phyloP scores from a whole-genome alignment of 2,113 vertebrate species.

The Proteles cristata region DNA sequence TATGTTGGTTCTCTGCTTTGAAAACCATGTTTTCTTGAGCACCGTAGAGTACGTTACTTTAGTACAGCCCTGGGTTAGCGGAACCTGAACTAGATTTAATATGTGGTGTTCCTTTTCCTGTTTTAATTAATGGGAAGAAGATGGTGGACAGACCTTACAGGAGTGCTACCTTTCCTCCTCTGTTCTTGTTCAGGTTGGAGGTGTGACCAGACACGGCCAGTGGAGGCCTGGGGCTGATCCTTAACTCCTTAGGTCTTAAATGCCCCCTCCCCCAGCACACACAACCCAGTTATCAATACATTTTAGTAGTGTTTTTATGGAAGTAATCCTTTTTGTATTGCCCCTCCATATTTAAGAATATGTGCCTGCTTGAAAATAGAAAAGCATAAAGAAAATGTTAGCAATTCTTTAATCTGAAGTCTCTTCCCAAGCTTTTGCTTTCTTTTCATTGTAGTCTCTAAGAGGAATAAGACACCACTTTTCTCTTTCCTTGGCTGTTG shows the following conservation, averaged over 20 bases:
- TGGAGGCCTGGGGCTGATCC: background rate
- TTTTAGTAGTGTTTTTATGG: background rate
- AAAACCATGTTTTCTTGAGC: background rate
- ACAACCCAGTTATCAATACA: background rate
- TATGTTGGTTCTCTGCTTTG: background rate
- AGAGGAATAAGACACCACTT: background rate
- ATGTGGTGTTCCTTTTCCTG: background rate
- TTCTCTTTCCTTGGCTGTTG: background rate
- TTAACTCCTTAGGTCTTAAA: background rate
- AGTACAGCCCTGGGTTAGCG: background rate
- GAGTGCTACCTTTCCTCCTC: background rate
- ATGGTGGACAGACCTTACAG: background rate
- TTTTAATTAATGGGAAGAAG: background rate
- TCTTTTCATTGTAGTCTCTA: background rate
- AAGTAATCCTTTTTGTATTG: background rate
- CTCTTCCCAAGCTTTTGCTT: background rate
- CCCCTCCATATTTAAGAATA: background rate
- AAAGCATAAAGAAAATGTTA: background rate
- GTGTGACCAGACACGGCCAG: background rate
- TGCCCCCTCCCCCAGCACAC: background rate
- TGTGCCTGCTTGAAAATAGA: background rate
- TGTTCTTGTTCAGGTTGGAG: background rate
- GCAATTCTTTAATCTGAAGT: background rate
- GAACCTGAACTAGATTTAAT: background rate
- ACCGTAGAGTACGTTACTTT: background rate